Percentiles rank a stretch among this genome's conserved stretches.
These are phyloP conservation scores for Platyrinchus mystaceus DNA, from an alignment of 2,797 vertebrate genomes.

Conservation along the genomic window DNA sequence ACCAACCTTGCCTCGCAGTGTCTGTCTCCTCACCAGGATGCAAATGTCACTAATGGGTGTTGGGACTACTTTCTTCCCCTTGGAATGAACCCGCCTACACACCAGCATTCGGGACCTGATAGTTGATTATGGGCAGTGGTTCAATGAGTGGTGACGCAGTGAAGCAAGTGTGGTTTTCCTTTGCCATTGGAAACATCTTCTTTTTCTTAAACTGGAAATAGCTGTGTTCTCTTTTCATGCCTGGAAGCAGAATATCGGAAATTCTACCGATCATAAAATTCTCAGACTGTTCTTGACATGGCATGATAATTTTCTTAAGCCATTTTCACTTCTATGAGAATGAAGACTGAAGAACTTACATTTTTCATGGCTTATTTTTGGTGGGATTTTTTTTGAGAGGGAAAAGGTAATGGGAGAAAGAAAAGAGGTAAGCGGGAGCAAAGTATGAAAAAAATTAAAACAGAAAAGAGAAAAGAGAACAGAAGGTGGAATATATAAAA, in stretches of 20 bases:
- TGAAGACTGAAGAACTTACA: neutral
- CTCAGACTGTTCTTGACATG: neutral
- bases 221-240: neutral
- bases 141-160: neutral
- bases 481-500: neutral
- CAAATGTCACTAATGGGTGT: neutral
- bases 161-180: neutral
- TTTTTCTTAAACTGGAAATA: neutral
- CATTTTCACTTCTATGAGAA: neutral
- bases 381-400: fast-evolving
- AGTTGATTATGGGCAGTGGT: neutral
- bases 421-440: neutral
- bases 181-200: neutral
- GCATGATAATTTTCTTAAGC: neutral
- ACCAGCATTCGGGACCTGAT: neutral
- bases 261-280: neutral
- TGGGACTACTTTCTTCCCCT: neutral
- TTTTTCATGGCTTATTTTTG: neutral
- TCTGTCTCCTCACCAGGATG: neutral
- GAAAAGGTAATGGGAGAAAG: fast-evolving
- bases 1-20: neutral
- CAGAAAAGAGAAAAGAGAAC: neutral
- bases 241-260: neutral
- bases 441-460: neutral
- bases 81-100: neutral